These are phyloP conservation scores for Ptiloglossa arizonensis DNA, from an alignment of 1,140 invertebrate genomes.

Conservation along the genomic window DNA sequence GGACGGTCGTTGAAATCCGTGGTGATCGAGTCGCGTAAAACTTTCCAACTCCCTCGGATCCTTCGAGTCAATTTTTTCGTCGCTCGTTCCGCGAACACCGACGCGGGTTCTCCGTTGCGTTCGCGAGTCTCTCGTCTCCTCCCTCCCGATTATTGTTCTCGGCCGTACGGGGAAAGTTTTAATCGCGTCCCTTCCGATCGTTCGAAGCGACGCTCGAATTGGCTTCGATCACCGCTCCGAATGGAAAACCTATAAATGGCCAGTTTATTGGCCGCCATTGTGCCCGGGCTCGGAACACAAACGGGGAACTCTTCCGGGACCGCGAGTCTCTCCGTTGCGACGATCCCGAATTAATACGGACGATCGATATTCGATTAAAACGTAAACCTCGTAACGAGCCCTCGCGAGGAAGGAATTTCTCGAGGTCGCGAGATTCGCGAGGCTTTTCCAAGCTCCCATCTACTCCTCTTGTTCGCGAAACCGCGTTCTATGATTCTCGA, in stretches of 20 bases:
- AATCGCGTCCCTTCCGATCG: neutral
- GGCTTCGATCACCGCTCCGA: neutral
- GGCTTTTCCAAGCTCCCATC: too few species aligned
- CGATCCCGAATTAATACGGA: neutral
- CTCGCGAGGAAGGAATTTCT: too few species aligned
- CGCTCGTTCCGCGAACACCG: too few species aligned
- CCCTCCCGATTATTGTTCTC: neutral
- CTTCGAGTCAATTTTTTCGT: too few species aligned
- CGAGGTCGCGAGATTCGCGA: too few species aligned
- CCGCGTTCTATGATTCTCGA: neutral
- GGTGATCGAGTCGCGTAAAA: too few species aligned
- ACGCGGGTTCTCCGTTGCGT: too few species aligned
- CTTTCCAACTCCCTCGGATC: too few species aligned
- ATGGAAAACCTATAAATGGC: conserved; percentile 12
- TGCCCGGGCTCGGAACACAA: neutral
- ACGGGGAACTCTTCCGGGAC: neutral
- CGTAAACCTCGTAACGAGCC: too few species aligned
- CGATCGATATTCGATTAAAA: too few species aligned
- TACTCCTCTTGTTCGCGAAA: neutral
- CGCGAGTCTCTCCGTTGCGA: neutral
- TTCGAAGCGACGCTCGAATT: neutral
- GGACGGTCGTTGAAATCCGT: too few species aligned
- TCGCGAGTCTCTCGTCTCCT: too few species aligned
- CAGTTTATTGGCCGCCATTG: conserved; percentile 1
- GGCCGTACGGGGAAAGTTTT: neutral